Percentiles rank a stretch among this genome's conserved stretches.
phyloP scores from a whole-genome alignment of 2,797 vertebrate species.

The Discoglossus pictus region DNA sequence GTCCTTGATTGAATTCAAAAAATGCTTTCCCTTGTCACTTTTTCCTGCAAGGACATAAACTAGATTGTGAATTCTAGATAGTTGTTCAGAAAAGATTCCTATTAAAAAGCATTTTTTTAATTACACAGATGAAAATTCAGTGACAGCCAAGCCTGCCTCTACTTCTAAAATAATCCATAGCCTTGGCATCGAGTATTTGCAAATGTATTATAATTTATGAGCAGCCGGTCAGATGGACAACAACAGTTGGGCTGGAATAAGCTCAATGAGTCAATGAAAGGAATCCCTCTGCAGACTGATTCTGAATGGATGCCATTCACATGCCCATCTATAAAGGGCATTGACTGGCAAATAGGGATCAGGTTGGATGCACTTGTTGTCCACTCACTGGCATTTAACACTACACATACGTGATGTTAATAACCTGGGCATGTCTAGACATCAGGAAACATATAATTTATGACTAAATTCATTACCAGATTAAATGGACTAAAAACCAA shows the following conservation, averaged over 20 bases:
- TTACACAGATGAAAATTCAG: conserved; percentile 41
- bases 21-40: too few species aligned
- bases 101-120: conserved; percentile 13
- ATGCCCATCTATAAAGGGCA: background rate
- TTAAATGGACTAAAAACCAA: too few species aligned
- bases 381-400: background rate
- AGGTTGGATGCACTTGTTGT: background rate
- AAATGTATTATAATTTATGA: conserved; percentile 32
- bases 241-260: conserved; percentile 20
- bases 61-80: too few species aligned
- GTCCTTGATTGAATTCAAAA: too few species aligned
- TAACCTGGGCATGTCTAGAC: too few species aligned
- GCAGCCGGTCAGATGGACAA: conserved; percentile 19
- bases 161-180: conserved; percentile 36
- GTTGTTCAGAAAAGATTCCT: background rate
- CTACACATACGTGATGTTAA: too few species aligned
- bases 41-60: too few species aligned
- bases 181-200: conserved; percentile 42
- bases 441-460: too few species aligned
- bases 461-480: too few species aligned
- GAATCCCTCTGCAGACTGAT: background rate
- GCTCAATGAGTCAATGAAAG: conserved; percentile 39
- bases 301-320: conserved; percentile 21
- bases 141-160: background rate
- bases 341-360: background rate